These are phyloP conservation scores for Acleris sparsana DNA, from an alignment of 2,888 invertebrate species.

Conservation along the genomic window DNA sequence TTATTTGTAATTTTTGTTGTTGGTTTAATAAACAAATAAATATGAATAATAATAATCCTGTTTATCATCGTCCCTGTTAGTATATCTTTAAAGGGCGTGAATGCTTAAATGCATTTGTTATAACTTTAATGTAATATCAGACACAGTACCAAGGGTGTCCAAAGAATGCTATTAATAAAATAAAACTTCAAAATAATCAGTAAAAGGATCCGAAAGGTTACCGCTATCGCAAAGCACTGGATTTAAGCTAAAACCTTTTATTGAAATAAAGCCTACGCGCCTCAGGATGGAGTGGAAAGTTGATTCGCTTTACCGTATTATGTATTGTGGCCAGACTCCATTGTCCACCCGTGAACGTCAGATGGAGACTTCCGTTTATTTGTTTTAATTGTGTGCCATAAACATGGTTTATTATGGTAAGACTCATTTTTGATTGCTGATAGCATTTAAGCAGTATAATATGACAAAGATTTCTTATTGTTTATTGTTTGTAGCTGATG, in stretches of 20 bases:
- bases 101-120: background rate
- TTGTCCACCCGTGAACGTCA: conserved; percentile 5
- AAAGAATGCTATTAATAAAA: conserved; percentile 5
- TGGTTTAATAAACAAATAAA: too few relatives aligned
- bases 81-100: too few relatives aligned
- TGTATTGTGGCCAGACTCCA: conserved; percentile 31
- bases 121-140: too few relatives aligned
- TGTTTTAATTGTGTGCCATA: conserved; percentile 2
- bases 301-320: conserved; percentile 63
- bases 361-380: conserved; percentile 1
- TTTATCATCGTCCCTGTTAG: too few relatives aligned
- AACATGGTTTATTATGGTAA: too few relatives aligned
- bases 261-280: conserved; percentile 44
- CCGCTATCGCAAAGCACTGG: conserved; percentile 13
- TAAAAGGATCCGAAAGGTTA: conserved; percentile 17
- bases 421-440: too few relatives aligned
- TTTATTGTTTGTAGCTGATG: too few relatives aligned
- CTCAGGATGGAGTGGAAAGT: conserved; percentile 59
- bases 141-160: too few relatives aligned
- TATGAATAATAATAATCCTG: too few relatives aligned
- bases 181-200: conserved; percentile 11
- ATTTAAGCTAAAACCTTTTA: conserved; percentile 38
- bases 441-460: too few relatives aligned
- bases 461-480: too few relatives aligned
- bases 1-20: too few relatives aligned